These are phyloP conservation scores for Acyrthosiphon pisum DNA, from an alignment of 1,140 invertebrate genomes.

Conservation along the genomic window DNA sequence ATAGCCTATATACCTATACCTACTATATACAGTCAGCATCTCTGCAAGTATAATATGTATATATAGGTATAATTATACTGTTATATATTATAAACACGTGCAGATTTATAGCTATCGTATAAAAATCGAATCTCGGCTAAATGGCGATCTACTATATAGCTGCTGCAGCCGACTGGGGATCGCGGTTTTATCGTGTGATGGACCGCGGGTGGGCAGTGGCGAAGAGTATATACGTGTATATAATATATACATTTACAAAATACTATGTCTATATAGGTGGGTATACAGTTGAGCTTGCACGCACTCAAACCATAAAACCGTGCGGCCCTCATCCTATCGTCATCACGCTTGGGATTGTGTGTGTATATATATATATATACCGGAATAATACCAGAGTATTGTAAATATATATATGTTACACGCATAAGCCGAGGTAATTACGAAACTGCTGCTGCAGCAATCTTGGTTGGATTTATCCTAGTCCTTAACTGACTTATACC, in stretches of 20 bases:
- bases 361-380: background rate
- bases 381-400: background rate
- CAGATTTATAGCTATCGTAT: background rate
- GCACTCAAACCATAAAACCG: background rate
- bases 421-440: background rate
- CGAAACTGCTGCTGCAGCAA: background rate
- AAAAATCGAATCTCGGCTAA: background rate
- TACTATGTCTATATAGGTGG: background rate
- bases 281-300: background rate
- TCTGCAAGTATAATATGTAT: no score
- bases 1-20: background rate
- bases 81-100: constrained; percentile 2
- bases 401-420: background rate
- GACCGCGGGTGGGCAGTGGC: no score
- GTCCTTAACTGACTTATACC: background rate
- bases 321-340: background rate
- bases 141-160: background rate
- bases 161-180: background rate
- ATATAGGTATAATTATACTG: background rate
- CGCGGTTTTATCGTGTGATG: background rate
- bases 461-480: background rate
- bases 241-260: background rate
- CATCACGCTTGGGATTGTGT: background rate
- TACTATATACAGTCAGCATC: background rate
- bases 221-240: background rate